A percentile compares a stretch with the other conserved stretches of the same genome.
phyloP scores from a whole-genome alignment of 1,140 invertebrate genomes.

The Steinernema feltiae region DNA sequence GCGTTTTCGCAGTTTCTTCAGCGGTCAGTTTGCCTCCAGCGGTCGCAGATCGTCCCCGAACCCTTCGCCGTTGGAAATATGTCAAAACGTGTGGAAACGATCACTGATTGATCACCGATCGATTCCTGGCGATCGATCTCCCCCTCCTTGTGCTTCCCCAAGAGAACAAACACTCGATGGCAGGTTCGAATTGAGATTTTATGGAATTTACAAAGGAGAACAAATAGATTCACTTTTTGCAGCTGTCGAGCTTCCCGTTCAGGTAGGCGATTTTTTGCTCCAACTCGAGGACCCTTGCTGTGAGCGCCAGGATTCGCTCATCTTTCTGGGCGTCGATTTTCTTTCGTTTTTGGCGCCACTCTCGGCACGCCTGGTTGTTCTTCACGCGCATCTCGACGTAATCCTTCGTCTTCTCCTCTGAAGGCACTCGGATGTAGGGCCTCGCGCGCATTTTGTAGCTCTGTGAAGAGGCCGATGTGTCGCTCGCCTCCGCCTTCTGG shows the following conservation, averaged over 20 bases:
- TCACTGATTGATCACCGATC: background rate
- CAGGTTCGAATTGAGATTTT: no score
- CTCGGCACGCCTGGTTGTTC: slow-evolving; percentile 1
- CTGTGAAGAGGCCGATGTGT: no score
- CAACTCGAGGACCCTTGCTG: background rate
- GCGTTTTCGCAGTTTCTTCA: no score
- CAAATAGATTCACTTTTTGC: background rate
- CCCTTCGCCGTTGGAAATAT: background rate
- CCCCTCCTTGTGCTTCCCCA: no score
- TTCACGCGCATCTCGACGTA: background rate
- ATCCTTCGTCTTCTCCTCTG: background rate
- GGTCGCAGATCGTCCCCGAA: background rate
- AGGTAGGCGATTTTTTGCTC: background rate
- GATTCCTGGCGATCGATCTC: no score
- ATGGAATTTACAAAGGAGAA: no score
- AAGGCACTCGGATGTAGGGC: background rate
- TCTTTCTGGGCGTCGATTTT: background rate
- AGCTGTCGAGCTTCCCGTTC: background rate
- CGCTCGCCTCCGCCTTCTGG: no score
- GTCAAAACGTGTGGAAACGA: background rate
- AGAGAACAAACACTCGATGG: background rate
- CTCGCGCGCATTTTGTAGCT: background rate
- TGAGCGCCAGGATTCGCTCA: background rate
- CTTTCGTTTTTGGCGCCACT: slow-evolving; percentile 1
- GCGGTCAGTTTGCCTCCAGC: no score